Percentiles rank a stretch among this genome's conserved stretches.
phyloP scores from a whole-genome alignment of 2,888 invertebrate species.

The Apomyelois bistriatella region DNA sequence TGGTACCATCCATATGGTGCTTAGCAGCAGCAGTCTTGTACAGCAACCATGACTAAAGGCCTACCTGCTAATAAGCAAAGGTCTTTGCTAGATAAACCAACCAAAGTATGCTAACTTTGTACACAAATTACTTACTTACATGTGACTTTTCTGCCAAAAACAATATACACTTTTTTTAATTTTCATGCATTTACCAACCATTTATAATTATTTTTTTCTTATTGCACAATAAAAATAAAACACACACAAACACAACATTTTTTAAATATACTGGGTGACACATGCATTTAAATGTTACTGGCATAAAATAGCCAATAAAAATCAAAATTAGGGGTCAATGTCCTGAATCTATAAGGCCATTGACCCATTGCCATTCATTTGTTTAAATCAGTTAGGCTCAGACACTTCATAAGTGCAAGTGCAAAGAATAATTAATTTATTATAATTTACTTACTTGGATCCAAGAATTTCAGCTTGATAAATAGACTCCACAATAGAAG shows the following conservation, averaged over 20 bases:
- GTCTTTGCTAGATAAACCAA: neutral
- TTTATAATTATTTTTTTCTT: neutral
- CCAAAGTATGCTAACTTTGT: too few relatives aligned
- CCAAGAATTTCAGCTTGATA: conserved; percentile 92
- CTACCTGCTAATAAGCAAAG: too few relatives aligned
- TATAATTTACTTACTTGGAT: conserved; percentile 81
- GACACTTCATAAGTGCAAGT: conserved; percentile 30
- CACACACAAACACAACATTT: too few relatives aligned
- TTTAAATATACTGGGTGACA: neutral
- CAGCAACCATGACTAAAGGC: too few relatives aligned
- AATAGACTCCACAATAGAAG: conserved; percentile 91
- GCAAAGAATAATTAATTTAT: conserved; percentile 24
- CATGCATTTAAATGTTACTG: conserved; percentile 25
- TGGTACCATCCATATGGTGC: too few relatives aligned
- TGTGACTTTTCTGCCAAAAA: neutral
- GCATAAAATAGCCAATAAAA: conserved; percentile 42
- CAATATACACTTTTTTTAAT: neutral
- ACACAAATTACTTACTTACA: too few relatives aligned
- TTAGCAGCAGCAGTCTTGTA: too few relatives aligned
- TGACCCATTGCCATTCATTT: conserved; percentile 62
- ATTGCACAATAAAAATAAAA: neutral
- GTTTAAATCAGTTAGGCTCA: conserved; percentile 65
- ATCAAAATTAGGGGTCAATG: conserved; percentile 60
- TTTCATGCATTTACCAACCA: too few relatives aligned
- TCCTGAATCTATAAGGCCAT: conserved; percentile 59